Conservation (phyloP, 2,888 invertebrate species). For the Saturnia pavonia region DNA sequence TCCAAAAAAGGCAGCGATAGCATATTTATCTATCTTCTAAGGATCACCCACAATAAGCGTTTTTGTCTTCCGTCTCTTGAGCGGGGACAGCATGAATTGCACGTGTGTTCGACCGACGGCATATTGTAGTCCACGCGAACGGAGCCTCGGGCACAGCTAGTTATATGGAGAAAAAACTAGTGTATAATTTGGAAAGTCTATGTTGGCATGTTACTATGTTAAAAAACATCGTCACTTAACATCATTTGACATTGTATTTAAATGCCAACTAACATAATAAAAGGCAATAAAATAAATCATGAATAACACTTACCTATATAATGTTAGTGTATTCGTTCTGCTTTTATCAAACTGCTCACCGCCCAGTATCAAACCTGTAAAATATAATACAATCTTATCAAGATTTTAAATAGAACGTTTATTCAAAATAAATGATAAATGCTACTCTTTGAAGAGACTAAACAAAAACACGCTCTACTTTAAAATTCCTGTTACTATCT, state of each 20-base stretch:
- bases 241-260: neutral
- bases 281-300: neutral
- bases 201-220: neutral
- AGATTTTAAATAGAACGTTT: neutral
- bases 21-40: too few relatives aligned
- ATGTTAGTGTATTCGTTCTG: neutral
- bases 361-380: slow-evolving; percentile 1
- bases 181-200: too few relatives aligned
- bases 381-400: slow-evolving; percentile 10
- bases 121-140: too few relatives aligned
- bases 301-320: neutral
- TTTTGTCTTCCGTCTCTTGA: too few relatives aligned
- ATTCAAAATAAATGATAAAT: neutral
- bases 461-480: neutral
- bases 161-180: too few relatives aligned
- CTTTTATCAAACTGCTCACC: slow-evolving; percentile 3
- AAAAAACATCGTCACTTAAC: too few relatives aligned
- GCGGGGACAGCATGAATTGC: too few relatives aligned
- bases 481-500: slow-evolving; percentile 5
- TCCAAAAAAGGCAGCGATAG: too few relatives aligned
- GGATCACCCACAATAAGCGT: too few relatives aligned
- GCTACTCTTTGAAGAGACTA: neutral
- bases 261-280: neutral
- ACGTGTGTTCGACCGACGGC: too few relatives aligned
- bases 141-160: too few relatives aligned